Evolutionary conservation across 1,140 invertebrate genomes (phyloP), one percentile per base, ranked within the genome.

Genomic region (Drosophila pachea): DNA sequence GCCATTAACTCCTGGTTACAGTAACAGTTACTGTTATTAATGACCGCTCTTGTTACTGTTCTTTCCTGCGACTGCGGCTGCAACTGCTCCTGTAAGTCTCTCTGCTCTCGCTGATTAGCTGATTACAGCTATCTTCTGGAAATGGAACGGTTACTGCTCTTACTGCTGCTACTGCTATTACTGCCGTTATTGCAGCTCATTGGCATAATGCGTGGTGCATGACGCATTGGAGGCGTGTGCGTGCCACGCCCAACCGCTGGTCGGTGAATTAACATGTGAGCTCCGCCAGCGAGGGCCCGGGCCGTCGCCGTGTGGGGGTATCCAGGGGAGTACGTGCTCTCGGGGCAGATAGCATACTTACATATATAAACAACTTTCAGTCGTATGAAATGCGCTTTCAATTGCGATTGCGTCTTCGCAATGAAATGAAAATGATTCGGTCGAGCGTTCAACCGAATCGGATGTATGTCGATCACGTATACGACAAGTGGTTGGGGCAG

Each of bases 401-500:
- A 84, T 86, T 83, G 82, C 68, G 63, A 73, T 60, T 55, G 67
- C 72, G 59, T 63, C 40, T 47, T 48, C 49, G 14, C 68, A 75
- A 75, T 74, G 62, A 78, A 82, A 73, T 66, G 79, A 50, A 55
- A 67, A 22, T 22, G 22, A 22, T 22, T 22, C 22, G 22, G 22
- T 22, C n/a, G 63, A 53, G 38, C 35, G 61, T 62, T 62, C 36
- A 16, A 47, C 16, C 38, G 40, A 68, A 78, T 72, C 4, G 68
- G 68, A 84, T 75, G 56, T 84, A 83, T 86, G 79, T 55, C 36
- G 48, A 79, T 84, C 79, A 83, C 79, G 79, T 79, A 83, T 84
- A 79, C 68, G 76, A 65, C 64, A 53, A 66, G 78, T 22, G 45
- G 14, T 32, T 33, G 36, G 31, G 29, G 35, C 8, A n/a, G 53